These are phyloP conservation scores for Tupiocoris notatus DNA, from an alignment of 2,888 invertebrate genomes.

Conservation along the genomic window DNA sequence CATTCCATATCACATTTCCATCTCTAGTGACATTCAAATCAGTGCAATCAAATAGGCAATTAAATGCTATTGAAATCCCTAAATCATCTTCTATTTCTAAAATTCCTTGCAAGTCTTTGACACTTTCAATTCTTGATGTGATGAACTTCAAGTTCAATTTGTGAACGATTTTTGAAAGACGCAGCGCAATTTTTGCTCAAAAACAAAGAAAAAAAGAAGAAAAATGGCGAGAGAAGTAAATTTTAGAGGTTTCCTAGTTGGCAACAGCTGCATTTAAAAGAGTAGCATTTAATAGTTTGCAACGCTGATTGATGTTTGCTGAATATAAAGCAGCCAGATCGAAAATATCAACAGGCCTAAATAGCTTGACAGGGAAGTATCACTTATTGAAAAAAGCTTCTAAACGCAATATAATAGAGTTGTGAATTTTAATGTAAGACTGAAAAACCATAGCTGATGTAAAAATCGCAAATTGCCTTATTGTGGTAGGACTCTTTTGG, in stretches of 20 bases:
- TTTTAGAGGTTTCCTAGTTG: background rate
- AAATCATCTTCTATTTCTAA: too few relatives aligned
- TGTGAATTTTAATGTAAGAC: constrained; percentile 47
- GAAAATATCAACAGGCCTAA: constrained; percentile 27
- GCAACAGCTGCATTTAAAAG: constrained; percentile 27
- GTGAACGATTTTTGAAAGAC: background rate
- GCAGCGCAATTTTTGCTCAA: constrained; percentile 33
- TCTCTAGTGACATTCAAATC: too few relatives aligned
- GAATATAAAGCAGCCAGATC: background rate
- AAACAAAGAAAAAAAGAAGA: too few relatives aligned
- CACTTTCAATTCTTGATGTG: background rate
- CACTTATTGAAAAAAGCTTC: constrained; percentile 21
- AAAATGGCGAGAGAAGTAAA: background rate
- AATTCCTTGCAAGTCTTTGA: too few relatives aligned
- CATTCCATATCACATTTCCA: too few relatives aligned
- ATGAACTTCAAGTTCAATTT: background rate
- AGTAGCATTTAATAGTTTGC: constrained; percentile 27
- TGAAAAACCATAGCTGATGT: constrained; percentile 42
- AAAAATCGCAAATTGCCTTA: constrained; percentile 40
- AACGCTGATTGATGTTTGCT: background rate
- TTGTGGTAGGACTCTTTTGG: too few relatives aligned
- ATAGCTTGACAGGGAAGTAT: background rate
- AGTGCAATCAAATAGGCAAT: too few relatives aligned
- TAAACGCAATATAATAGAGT: constrained; percentile 43
- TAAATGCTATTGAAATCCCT: too few relatives aligned